Base-by-base conservation (phyloP, 2,797 vertebrate genomes). In the Oryzias dopingdopingensis region DNA sequence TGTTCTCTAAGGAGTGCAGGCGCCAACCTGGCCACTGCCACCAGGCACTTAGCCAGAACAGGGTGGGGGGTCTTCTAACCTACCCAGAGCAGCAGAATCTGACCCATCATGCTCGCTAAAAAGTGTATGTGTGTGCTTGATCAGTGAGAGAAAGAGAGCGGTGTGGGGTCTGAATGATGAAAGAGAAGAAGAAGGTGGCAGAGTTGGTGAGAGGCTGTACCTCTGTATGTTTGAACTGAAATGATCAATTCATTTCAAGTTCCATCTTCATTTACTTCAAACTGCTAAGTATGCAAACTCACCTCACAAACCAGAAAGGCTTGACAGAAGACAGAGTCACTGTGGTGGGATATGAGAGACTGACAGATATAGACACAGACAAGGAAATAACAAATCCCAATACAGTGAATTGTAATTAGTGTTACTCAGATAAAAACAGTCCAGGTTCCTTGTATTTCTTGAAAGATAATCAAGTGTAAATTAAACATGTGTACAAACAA, bases 151-250 rank as follows among this genome's bases (percentile, higher is more conserved):
- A 50, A 52, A 62, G 76, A 16, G 59, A 55, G 61, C 18, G 66
- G 72, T 65, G 92, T 88, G 88, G 83, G 89, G 88, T 88, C 59
- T 5, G 45, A 59, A 86, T 4, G 94, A 93, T 95, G 94, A 96
- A 91, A 94, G 95, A 96, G 86, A 81, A 66, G 76, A 81, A 79
- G 77, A 71, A 74, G 86, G 93, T 96, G 94, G 77, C 72, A 56
- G 62, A 62, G 42, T 23, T 52, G 42, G 18, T 37, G 10, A 2
- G 16, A 32, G 26, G 42, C 42, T 17, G 42, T 6, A 37, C 32
- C 32, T 37, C 20, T 41, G 29, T 37, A 6, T 51, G n/a, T 32
- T 17, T 8, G 51, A 23, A 16, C 15, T 22, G 42, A 53, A 42
- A 42, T 14, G 12, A 42, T 17, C 7, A 7, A 4, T 23, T 4